Base-by-base conservation (phyloP, 35 echinoderm and acorn worm species). In the Apostichopus japonicus region DNA sequence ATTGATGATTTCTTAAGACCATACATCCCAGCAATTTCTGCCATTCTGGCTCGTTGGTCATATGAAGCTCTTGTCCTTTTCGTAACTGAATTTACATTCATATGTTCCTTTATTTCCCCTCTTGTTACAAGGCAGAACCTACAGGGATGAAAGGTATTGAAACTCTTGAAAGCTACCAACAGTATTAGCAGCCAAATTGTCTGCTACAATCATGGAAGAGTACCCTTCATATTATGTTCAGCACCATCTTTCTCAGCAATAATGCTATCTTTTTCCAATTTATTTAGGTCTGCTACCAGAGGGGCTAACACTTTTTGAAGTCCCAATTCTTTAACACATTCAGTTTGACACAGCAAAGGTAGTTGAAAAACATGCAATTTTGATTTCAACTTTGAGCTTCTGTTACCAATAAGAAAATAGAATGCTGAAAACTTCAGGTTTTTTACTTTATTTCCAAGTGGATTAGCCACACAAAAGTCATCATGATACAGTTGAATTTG, bases 381-480 rank as follows among this genome's bases (percentile, higher is more conserved):
- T 8, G 81, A 87, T 71, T 70, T 23, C 77, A 65, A 87, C 82
- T 78, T 93, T 67, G 83, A 72, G 13, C 77, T 10, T 11, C 79
- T 93, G 57, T 61, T 61, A 61, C 57, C 13, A 61, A 61, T 8
- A 1, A 84, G 51, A 55, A 92, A 83, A 56, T 86, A 86, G 54
- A 92, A 92, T 57, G 91, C 79, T 63, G 91, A 92, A 55, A 92
- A 92, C 65, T 94, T 94, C 5, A 91, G 72, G 54, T 81, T 91
- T 55, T 91, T 94, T 6, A 94, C 88, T 72, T 88, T 94, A 51
- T 90, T 94, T n/a, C 93, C 93, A 80, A 94, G 88, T 53, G 92
- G 92, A 90, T 94, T 94, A 24, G 82, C 92, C n/a, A 94, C 92
- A 25, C 62, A 72, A 55, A 94, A 94, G n/a, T 94, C 93, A 94